Evolutionary conservation across 2,113 vertebrate species (phyloP).

Genomic region (Eptesicus fuscus): DNA sequence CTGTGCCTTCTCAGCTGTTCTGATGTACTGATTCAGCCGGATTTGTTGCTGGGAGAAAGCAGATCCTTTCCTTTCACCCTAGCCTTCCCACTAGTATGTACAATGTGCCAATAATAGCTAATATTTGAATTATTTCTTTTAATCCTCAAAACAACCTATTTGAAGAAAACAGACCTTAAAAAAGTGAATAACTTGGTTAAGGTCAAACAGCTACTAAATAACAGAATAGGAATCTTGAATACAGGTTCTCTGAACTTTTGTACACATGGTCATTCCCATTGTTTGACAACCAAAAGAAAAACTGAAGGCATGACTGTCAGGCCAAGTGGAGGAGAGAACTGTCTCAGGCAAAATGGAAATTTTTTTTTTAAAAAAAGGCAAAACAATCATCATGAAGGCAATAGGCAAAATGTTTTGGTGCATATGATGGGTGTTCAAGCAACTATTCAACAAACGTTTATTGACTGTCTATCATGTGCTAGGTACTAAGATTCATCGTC

Average conservation of each 20-base stretch:
- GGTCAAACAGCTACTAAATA: background rate
- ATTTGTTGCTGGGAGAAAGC: background rate
- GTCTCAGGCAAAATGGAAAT: background rate
- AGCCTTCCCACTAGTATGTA: background rate
- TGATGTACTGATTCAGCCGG: background rate
- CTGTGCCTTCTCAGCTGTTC: background rate
- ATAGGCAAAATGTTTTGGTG: background rate
- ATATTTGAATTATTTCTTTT: conserved; percentile 15
- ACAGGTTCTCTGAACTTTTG: background rate
- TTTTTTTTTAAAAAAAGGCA: too few species aligned
- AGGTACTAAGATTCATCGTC: background rate
- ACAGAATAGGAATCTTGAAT: background rate
- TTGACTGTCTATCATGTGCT: background rate
- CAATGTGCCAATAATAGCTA: background rate
- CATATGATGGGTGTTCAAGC: background rate
- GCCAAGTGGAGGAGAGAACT: background rate
- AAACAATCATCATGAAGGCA: background rate
- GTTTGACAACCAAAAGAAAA: conserved; percentile 6
- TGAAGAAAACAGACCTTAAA: background rate
- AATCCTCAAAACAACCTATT: background rate
- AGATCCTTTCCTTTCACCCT: background rate
- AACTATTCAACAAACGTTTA: background rate
- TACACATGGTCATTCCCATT: background rate
- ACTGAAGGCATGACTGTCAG: background rate
- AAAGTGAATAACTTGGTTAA: background rate